A percentile compares a stretch with the other conserved stretches of the same genome.
Evolutionary conservation across 2,888 invertebrate species (phyloP).

Genomic region (Prosapia bicincta): DNA sequence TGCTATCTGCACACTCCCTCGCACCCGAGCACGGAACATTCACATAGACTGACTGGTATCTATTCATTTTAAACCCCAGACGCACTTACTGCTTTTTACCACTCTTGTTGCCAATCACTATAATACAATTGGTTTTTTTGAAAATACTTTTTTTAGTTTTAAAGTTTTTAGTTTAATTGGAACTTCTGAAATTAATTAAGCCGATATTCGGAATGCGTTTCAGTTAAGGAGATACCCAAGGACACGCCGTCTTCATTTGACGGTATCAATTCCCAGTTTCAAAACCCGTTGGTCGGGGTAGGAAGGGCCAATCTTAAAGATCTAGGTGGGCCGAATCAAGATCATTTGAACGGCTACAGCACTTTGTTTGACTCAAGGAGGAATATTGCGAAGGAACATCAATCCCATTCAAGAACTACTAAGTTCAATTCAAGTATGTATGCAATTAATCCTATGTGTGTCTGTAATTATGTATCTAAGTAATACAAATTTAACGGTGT

Average conservation of each 20-base stretch:
- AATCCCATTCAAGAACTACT: constrained; percentile 20
- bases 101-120: constrained; percentile 14
- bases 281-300: constrained; percentile 29
- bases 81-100: constrained; percentile 38
- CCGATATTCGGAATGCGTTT: constrained; percentile 31
- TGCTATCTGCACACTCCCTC: constrained; percentile 7
- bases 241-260: constrained; percentile 25
- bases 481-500: background rate
- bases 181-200: constrained; percentile 27
- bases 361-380: constrained; percentile 22
- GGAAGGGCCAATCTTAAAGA: constrained; percentile 16
- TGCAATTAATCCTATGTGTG: constrained; percentile 16
- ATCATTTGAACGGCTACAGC: constrained; percentile 29
- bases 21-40: constrained; percentile 12
- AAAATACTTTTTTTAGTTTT: constrained; percentile 3
- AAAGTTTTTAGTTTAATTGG: constrained; percentile 13
- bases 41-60: background rate
- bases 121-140: background rate
- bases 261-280: constrained; percentile 26
- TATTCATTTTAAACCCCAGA: constrained; percentile 36
- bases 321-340: constrained; percentile 19
- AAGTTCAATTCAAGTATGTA: constrained; percentile 26
- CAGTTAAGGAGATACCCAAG: constrained; percentile 32
- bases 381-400: background rate
- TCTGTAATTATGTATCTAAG: constrained; percentile 12